A percentile compares a stretch with the other conserved stretches of the same genome.
These are phyloP conservation scores for Nemapogon koenigi DNA, from an alignment of 2,888 invertebrate species.

Conservation along the genomic window DNA sequence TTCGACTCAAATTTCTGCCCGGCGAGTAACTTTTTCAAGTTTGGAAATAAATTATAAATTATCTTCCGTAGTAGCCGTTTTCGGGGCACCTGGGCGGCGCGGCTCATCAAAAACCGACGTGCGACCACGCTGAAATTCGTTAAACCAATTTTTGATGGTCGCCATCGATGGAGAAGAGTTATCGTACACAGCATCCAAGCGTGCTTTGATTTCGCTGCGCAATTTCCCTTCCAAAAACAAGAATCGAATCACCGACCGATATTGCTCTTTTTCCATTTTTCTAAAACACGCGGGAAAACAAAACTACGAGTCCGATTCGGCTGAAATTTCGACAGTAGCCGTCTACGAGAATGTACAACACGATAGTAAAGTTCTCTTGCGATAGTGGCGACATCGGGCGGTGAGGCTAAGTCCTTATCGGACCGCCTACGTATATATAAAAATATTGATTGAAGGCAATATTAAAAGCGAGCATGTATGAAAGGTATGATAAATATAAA, in stretches of 20 bases:
- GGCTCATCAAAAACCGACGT: conserved; percentile 14
- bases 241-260: conserved; percentile 14
- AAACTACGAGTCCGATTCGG: conserved; percentile 15
- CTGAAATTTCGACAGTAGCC: no score
- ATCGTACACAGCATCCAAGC: no score
- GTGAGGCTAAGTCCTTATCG: no score
- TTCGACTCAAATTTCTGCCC: conserved; percentile 11
- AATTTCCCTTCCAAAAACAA: conserved; percentile 14
- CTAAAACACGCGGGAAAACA: conserved; percentile 12
- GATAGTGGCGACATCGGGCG: no score
- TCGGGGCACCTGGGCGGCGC: conserved; percentile 16
- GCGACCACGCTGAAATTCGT: conserved; percentile 15
- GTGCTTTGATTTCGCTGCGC: conserved; percentile 12
- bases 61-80: conserved; percentile 18
- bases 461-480: no score
- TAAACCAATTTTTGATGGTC: conserved; percentile 13
- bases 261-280: conserved; percentile 16
- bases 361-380: no score
- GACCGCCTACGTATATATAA: no score
- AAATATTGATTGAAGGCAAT: no score
- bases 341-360: no score
- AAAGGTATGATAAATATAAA: no score
- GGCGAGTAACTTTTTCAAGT: conserved; percentile 9
- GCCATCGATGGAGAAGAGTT: conserved; percentile 13
- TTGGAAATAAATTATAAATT: conserved; percentile 12